Conservation (phyloP, 2,113 vertebrate genomes). For the Prolemur simus region DNA sequence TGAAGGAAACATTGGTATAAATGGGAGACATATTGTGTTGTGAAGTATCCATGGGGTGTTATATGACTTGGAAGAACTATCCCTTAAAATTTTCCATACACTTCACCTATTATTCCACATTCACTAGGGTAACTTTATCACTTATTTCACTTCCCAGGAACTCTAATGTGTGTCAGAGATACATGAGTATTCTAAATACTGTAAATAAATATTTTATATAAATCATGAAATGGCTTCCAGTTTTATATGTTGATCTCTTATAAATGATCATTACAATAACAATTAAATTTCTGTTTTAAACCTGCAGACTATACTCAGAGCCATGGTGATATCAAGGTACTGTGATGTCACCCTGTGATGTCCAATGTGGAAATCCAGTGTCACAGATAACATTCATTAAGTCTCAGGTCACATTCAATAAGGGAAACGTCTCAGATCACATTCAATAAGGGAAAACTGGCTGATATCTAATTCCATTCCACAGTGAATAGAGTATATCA, state of each 20-base stretch:
- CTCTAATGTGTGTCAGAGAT: background rate
- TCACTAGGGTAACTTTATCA: background rate
- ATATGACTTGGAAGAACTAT: background rate
- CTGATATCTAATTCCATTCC: constrained; percentile 8
- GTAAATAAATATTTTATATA: background rate
- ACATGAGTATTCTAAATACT: background rate
- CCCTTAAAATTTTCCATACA: background rate
- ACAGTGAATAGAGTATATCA: background rate
- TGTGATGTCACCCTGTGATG: background rate
- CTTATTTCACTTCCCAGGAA: background rate
- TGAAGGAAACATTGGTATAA: background rate
- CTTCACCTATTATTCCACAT: background rate
- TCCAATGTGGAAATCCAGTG: background rate
- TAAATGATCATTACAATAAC: background rate
- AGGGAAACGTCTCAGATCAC: background rate
- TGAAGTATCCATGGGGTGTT: background rate
- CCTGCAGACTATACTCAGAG: background rate
- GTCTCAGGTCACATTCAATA: background rate
- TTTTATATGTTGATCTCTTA: background rate
- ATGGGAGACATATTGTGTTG: background rate
- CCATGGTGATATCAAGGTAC: background rate
- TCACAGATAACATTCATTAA: too few relatives aligned
- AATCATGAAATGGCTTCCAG: background rate
- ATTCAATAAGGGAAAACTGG: background rate
- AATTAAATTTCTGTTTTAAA: background rate